phyloP scores from a whole-genome alignment of 2,113 vertebrate species.

The Dicaeum eximium region DNA sequence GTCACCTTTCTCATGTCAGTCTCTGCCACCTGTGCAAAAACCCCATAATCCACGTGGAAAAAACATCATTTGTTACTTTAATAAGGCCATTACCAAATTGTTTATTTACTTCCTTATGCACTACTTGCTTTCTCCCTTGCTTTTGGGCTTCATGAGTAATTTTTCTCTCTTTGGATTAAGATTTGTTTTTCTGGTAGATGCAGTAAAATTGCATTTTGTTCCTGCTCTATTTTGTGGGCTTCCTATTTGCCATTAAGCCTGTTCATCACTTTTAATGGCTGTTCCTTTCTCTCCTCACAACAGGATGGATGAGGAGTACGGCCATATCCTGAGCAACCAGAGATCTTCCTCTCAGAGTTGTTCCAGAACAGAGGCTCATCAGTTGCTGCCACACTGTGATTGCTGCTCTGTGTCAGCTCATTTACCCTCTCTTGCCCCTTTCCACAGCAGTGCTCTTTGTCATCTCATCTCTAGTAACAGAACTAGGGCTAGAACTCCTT shows the following conservation, averaged over 20 bases:
- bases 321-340: background rate
- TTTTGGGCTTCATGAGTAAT: background rate
- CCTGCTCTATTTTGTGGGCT: background rate
- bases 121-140: background rate
- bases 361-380: background rate
- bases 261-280: constrained; percentile 3
- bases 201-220: background rate
- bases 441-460: background rate
- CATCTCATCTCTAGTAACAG: background rate
- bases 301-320: background rate
- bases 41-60: background rate
- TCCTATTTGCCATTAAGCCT: constrained; percentile 3
- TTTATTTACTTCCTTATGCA: background rate
- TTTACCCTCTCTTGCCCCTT: background rate
- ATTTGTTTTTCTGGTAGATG: background rate
- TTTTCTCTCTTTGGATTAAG: background rate
- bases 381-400: background rate
- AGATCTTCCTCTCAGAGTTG: background rate
- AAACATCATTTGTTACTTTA: background rate
- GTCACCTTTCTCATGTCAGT: background rate
- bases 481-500: background rate
- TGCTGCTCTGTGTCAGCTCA: background rate
- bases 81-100: background rate
- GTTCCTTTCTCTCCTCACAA: background rate
- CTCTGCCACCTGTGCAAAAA: background rate